A percentile compares a stretch with the other conserved stretches of the same genome.
These are phyloP conservation scores for Venustoraphidia nigricollis DNA, from an alignment of 2,888 invertebrate genomes.

Conservation along the genomic window DNA sequence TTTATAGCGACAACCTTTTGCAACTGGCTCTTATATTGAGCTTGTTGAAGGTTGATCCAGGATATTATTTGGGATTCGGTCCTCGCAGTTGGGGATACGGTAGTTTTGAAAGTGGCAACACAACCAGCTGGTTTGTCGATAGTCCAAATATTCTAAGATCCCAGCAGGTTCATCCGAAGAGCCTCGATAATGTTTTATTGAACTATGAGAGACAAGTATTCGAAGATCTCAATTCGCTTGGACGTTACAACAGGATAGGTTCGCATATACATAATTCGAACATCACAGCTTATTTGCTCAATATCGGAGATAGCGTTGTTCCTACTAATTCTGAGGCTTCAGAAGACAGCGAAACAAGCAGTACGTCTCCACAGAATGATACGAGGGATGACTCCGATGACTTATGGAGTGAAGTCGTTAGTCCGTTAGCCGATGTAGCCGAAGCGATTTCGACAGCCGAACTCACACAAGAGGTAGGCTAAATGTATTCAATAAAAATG, in stretches of 20 bases:
- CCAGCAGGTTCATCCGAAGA: constrained; percentile 53
- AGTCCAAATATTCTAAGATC: constrained; percentile 40
- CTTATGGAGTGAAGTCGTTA: constrained; percentile 4
- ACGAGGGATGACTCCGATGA: constrained; percentile 32
- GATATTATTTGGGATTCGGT: constrained; percentile 45
- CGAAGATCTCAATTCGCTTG: constrained; percentile 56
- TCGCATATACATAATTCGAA: constrained; percentile 29
- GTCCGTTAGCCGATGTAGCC: not conserved
- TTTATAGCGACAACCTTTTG: constrained; percentile 66
- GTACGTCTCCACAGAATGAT: constrained; percentile 20
- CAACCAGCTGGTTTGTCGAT: constrained; percentile 50
- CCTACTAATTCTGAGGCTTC: constrained; percentile 13
- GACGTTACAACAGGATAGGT: constrained; percentile 39
- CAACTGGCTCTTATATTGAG: constrained; percentile 69
- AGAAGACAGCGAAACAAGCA: constrained; percentile 19
- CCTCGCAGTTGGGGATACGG: constrained; percentile 19
- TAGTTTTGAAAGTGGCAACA: constrained; percentile 41
- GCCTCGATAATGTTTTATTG: constrained; percentile 49
- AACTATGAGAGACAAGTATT: constrained; percentile 59
- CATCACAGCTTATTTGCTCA: constrained; percentile 46
- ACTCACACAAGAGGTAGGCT: constrained; percentile 35
- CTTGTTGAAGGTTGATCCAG: constrained; percentile 61
- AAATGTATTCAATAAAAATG: constrained; percentile 3
- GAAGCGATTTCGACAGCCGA: constrained; percentile 20
- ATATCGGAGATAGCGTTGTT: constrained; percentile 25